phyloP scores from a whole-genome alignment of 2,113 vertebrate genomes.

The Halcyon senegalensis region DNA sequence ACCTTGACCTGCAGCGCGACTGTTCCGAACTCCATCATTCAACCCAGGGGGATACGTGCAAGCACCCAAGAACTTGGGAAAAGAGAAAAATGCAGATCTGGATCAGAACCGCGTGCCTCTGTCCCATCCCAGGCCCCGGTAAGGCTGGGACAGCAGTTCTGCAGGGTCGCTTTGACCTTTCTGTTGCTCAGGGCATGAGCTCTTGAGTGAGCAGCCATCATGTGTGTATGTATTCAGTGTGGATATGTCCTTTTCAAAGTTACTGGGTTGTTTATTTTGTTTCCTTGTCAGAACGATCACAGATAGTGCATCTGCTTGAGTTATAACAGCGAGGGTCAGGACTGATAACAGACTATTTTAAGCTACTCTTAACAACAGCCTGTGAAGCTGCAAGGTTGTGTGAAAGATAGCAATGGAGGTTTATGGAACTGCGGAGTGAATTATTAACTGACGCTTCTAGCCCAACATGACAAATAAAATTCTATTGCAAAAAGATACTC shows the following conservation, averaged over 20 bases:
- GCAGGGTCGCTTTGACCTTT: background rate
- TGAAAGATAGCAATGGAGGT: constrained; percentile 38
- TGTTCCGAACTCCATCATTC: background rate
- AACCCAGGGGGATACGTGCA: background rate
- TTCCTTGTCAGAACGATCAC: constrained; percentile 36
- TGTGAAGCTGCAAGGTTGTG: constrained; percentile 52
- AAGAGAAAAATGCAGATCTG: background rate
- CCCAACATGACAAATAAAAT: constrained; percentile 60
- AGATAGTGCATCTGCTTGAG: constrained; percentile 28
- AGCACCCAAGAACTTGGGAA: background rate
- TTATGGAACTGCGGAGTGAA: constrained; percentile 21
- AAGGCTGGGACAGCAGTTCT: background rate
- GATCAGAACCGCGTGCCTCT: background rate
- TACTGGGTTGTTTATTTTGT: constrained; percentile 17
- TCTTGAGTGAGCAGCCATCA: fast-evolving
- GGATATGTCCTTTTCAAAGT: background rate
- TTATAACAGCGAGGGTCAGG: background rate
- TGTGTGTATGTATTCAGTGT: background rate
- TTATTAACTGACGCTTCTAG: constrained; percentile 30
- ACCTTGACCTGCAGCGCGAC: background rate
- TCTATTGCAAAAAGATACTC: background rate
- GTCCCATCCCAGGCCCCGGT: background rate
- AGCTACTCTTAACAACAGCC: constrained; percentile 23
- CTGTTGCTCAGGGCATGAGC: fast-evolving
- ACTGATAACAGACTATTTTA: constrained; percentile 56